These are phyloP conservation scores for Lagenorhynchus albirostris DNA, from an alignment of 2,113 vertebrate species.

Conservation along the genomic window DNA sequence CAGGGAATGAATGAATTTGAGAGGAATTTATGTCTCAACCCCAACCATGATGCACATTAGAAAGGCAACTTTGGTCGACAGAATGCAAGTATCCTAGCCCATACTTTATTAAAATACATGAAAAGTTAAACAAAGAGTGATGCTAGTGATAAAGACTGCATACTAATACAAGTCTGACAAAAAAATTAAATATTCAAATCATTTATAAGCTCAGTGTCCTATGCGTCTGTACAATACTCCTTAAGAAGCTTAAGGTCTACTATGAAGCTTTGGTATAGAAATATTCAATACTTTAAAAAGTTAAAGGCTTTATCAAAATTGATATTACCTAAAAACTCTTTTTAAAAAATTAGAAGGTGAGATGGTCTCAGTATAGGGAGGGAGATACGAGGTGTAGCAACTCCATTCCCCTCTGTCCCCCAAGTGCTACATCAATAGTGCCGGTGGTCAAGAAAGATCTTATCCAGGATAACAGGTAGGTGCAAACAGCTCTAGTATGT, in stretches of 20 bases:
- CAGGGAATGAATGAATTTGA: not conserved
- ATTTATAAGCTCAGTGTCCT: not conserved
- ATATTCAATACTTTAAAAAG: not conserved
- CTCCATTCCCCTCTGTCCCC: no score
- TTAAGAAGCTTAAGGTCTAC: not conserved
- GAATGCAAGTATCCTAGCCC: not conserved
- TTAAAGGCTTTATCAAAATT: not conserved
- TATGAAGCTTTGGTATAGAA: not conserved
- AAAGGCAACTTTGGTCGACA: not conserved
- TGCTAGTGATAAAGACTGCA: not conserved
- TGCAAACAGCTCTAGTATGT: not conserved
- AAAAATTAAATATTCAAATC: slow-evolving; percentile 6
- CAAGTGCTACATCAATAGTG: not conserved
- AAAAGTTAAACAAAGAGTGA: not conserved
- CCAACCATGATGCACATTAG: not conserved
- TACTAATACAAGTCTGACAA: not conserved
- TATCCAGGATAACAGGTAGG: not conserved
- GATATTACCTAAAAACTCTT: not conserved
- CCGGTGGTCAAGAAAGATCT: not conserved
- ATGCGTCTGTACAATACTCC: not conserved
- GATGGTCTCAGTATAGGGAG: not conserved
- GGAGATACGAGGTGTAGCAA: not conserved
- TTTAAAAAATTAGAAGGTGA: not conserved
- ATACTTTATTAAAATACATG: slow-evolving; percentile 7
- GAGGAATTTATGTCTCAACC: not conserved